phyloP scores from a whole-genome alignment of 2,113 vertebrate species.

The Smithornis capensis region DNA sequence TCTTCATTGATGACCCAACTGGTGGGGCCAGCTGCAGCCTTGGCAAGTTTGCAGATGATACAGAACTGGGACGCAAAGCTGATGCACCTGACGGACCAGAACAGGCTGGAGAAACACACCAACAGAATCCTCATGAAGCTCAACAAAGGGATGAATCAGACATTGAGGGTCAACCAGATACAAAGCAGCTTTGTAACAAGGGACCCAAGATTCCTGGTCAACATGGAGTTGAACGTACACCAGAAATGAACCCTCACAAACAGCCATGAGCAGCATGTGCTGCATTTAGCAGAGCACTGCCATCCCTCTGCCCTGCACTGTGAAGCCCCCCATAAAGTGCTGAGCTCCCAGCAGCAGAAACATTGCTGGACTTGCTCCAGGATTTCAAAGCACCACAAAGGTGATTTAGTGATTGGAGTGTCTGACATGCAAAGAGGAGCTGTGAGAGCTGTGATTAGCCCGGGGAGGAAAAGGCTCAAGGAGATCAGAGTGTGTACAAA shows the following conservation, averaged over 20 bases:
- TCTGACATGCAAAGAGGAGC: neutral
- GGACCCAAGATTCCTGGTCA: neutral
- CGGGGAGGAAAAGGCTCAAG: neutral
- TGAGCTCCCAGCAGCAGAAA: neutral
- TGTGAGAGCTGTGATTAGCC: neutral
- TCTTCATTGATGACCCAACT: neutral
- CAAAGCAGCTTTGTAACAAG: neutral
- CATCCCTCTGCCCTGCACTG: neutral
- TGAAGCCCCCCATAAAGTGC: neutral
- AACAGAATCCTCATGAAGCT: neutral
- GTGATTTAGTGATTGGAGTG: rapidly evolving
- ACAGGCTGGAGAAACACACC: neutral
- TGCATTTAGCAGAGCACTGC: rapidly evolving
- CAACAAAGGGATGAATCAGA: neutral
- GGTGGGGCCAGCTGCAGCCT: too few relatives aligned
- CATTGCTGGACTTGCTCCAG: too few relatives aligned
- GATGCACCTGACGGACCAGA: neutral
- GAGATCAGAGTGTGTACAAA: rapidly evolving
- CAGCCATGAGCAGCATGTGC: neutral
- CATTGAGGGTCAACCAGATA: rapidly evolving
- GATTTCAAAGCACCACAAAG: neutral
- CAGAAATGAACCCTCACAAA: neutral
- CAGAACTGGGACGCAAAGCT: neutral
- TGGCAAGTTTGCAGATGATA: neutral
- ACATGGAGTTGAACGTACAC: rapidly evolving